phyloP scores from a whole-genome alignment of 2,888 invertebrate genomes.

The Acanthosoma haemorrhoidale region DNA sequence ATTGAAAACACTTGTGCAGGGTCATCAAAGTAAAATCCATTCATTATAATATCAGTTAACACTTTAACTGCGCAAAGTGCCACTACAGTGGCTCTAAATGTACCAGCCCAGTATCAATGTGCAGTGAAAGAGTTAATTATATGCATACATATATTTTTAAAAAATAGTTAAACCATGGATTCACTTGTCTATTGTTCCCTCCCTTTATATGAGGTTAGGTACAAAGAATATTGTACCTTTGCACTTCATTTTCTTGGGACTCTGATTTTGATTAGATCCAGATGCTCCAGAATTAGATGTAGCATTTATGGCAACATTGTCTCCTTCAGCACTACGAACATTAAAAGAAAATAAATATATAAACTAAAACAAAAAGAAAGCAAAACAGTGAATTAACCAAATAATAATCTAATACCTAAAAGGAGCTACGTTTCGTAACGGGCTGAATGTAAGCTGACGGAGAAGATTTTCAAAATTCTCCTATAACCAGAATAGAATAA shows the following conservation, averaged over 20 bases:
- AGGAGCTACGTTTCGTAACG: neutral
- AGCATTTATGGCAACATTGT: neutral
- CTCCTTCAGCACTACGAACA: conserved; percentile 1
- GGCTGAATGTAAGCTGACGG: conserved; percentile 8
- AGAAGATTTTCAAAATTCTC: conserved; percentile 28
- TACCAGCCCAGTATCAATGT: too few relatives aligned
- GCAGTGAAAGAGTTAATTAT: too few relatives aligned
- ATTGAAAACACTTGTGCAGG: too few relatives aligned
- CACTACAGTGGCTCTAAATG: too few relatives aligned
- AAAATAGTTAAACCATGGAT: neutral
- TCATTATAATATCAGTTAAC: too few relatives aligned
- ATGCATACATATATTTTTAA: too few relatives aligned
- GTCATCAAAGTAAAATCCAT: too few relatives aligned
- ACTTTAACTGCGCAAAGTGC: too few relatives aligned
- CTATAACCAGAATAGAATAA: neutral
- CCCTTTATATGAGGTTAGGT: neutral
- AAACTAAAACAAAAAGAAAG: neutral
- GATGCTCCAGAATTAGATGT: conserved; percentile 6
- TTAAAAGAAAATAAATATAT: neutral
- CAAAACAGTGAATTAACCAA: neutral
- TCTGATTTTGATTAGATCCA: neutral
- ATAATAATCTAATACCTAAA: neutral
- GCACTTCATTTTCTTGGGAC: conserved; percentile 16
- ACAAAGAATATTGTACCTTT: neutral
- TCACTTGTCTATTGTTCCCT: neutral